A percentile compares a stretch with the other conserved stretches of the same genome.
These are phyloP conservation scores for Meteorus cinctellus DNA, from an alignment of 2,888 invertebrate genomes.

Conservation along the genomic window DNA sequence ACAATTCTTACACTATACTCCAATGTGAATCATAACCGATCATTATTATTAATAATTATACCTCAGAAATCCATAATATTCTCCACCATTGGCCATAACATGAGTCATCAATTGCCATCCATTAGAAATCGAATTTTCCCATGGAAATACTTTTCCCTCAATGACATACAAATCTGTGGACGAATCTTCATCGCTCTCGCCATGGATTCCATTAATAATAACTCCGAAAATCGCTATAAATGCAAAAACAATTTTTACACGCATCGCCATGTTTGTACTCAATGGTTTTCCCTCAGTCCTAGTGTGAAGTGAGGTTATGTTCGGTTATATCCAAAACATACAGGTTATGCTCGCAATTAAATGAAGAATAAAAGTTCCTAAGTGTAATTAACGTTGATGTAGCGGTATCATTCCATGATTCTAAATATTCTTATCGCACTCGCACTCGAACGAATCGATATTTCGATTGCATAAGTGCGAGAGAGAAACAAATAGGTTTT, in stretches of 20 bases:
- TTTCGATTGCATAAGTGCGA: no score
- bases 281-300: background rate
- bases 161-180: conserved; percentile 81
- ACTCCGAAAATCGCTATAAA: conserved; percentile 51
- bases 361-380: no score
- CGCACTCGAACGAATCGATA: no score
- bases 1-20: background rate
- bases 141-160: conserved; percentile 87
- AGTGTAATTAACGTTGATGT: no score
- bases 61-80: conserved; percentile 88
- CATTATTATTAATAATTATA: conserved; percentile 58
- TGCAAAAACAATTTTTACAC: conserved; percentile 45
- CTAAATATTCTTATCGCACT: no score
- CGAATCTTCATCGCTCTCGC: conserved; percentile 72
- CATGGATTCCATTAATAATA: conserved; percentile 48
- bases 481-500: no score
- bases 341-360: no score
- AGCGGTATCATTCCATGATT: no score
- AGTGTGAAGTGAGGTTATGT: no score
- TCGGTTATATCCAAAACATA: no score
- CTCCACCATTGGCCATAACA: conserved; percentile 91
- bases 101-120: conserved; percentile 87
- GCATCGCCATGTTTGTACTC: conserved; percentile 38
- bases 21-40: background rate
- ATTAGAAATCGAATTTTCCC: conserved; percentile 77